Base-by-base conservation (phyloP, 2,888 invertebrate genomes). In the Dioctria rufipes region DNA sequence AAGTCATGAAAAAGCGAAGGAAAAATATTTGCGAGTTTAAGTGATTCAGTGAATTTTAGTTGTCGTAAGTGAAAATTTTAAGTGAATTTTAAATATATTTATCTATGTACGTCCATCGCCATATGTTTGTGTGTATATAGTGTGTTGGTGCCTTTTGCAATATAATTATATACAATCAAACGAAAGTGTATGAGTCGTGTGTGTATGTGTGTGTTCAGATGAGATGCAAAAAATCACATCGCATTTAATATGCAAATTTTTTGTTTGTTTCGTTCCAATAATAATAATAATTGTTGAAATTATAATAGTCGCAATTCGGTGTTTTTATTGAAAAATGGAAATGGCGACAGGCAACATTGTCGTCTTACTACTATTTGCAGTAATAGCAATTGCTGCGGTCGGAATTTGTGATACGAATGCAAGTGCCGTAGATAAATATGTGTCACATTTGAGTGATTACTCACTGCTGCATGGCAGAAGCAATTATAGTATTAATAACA, bases 371-470 rank as follows among this genome's bases (percentile, higher is more conserved):
- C 13, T 77, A 4, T 77, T 77, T 77, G 25, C 25, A 25, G 25
- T 25, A 25, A 46, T 77, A 37, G 63, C 49, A 37, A 63, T 66
- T 13, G 42, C 43, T n/a, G 54, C 67, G 46, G 8, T 77, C 9
- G 61, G 61, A 8, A n/a, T 78, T 67, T 40, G 71, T 69, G 71
- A 66, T 66, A 8, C 69, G 5, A 39, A 58, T 60, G 51, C 54
- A 60, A 80, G 63, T 77, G 51, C 75, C 3, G 69, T 46, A 9
- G 61, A 42, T 63, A 61, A 77, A 63, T 77, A 63, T 63, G 61
- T 77, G 77, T 63, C 77, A 77, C 63, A 77, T 54, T 9, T 60
- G 49, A 77, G 25, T 13, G 46, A 81, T 80, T 81, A 81, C 63
- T 80, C 81, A 81, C 43, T 61, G 77, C 43, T 63, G 61, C 11